Evolutionary conservation across 1,140 invertebrate genomes (phyloP).

Genomic region (Philopotamus ludificatus): DNA sequence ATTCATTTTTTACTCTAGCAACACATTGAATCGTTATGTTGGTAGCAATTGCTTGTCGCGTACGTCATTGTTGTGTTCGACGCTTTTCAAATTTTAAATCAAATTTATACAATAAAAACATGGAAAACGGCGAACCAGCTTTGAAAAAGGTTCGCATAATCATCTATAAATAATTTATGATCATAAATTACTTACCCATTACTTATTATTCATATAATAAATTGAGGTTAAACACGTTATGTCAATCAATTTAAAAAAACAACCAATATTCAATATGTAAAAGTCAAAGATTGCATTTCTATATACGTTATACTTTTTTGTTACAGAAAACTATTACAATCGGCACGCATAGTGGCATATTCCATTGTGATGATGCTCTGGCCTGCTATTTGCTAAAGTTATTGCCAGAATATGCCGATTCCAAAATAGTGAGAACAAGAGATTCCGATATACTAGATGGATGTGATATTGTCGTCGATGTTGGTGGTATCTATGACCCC

Average conservation of each 20-base stretch:
- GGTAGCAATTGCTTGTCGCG: background rate
- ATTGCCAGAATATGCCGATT: constrained; percentile 78
- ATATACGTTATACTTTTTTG: background rate
- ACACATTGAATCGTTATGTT: background rate
- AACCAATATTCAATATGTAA: background rate
- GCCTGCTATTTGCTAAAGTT: constrained; percentile 89
- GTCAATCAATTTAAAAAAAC: background rate
- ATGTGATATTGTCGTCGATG: constrained; percentile 96
- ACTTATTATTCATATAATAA: background rate
- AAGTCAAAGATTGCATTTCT: background rate
- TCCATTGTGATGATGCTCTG: constrained; percentile 96
- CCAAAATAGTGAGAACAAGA: constrained; percentile 75
- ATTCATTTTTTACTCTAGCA: background rate
- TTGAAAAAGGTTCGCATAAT: constrained; percentile 12
- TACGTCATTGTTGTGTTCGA: background rate
- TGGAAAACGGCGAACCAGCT: constrained; percentile 17
- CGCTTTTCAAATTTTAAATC: background rate
- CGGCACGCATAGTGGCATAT: constrained; percentile 78
- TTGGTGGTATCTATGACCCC: constrained; percentile 87
- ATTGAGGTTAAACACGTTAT: background rate
- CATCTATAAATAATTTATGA: background rate
- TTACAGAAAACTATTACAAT: constrained; percentile 52
- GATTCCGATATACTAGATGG: constrained; percentile 64
- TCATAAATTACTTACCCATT: too few species aligned
- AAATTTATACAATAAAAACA: too few species aligned